These are phyloP conservation scores for Anolis apletophallus DNA, from an alignment of 2,797 vertebrate genomes.

Conservation along the genomic window DNA sequence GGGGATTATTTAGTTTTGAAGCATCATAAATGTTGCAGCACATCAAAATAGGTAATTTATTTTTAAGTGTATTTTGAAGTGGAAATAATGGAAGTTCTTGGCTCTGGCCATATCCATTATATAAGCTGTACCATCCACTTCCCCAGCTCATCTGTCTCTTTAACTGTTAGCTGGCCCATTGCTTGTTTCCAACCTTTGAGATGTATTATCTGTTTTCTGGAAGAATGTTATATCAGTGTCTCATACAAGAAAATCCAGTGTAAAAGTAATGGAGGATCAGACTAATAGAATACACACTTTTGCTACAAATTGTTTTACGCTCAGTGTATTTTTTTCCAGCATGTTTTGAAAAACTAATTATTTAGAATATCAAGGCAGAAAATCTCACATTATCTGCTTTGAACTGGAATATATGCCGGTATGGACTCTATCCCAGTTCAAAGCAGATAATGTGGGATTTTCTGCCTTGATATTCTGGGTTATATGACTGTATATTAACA, in stretches of 20 bases:
- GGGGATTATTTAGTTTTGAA: background rate
- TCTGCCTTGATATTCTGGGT: no score
- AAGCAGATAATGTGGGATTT: no score
- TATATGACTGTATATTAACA: background rate
- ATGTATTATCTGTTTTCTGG: background rate
- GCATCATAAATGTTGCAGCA: background rate
- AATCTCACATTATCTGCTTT: no score
- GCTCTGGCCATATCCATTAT: background rate
- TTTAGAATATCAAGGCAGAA: no score
- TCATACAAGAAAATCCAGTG: slow-evolving; percentile 22
- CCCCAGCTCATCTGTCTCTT: background rate
- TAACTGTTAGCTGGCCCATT: background rate
- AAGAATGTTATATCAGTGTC: background rate
- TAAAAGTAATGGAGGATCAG: background rate
- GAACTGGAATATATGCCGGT: no score
- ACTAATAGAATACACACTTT: background rate
- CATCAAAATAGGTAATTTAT: background rate
- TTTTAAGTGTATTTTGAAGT: background rate
- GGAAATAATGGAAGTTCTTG: background rate
- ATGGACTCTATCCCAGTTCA: no score
- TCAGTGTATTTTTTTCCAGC: background rate
- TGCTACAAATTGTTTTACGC: background rate
- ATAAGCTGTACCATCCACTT: background rate
- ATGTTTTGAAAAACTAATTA: background rate
- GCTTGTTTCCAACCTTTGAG: background rate